Base-by-base conservation (phyloP, 2,888 invertebrate species). In the Leptopterna dolabrata region DNA sequence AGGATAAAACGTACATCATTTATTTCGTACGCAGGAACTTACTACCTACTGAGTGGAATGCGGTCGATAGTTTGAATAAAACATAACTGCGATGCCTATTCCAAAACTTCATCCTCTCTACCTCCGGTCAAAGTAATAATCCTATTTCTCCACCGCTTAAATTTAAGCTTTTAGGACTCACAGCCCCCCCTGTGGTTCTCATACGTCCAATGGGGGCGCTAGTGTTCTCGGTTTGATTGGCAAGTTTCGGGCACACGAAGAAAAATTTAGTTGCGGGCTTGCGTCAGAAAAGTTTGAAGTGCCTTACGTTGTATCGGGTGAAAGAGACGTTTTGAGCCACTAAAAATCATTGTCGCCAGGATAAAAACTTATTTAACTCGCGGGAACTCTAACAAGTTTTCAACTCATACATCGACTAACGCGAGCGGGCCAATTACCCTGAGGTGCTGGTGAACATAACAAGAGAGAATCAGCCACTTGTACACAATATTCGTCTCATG, bases 271-370 rank as follows among this genome's bases (percentile, higher is more conserved):
- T 51, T n/a, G n/a, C n/a, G 13, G 63, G 63, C 19, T 63, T 63
- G 19, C 9, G 27, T 24, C 63, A 27, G 43, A 78, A 78, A 47
- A 43, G 78, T 78, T 78, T 43, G 78, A 36, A 78, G 78, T 73
- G 73, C 73, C 73, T 73, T 11, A 36, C 19, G 36, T 73, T 73
- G 73, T 73, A 73, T 16, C 36, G 30, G 9, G 36, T 16, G 29
- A 24, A 24, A 30, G 36, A 9, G 30, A 13, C 73, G 73, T 16
- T 73, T 73, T 30, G 41, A 24, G 24, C 24, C 63, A 11, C 63
- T 63, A 11, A 63, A 63, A 63, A 63, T 24, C 63, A 11, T 63
- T 63, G 24, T 24, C 63, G 63, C 24, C 27, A 9, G 63, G 63
- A 6, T 63, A 27, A 27, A 63, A 63, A 63, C 63, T 63, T 24